Evolutionary conservation across 2,797 vertebrate genomes (phyloP).

Genomic region (Xiphorhynchus erythropygius): DNA sequence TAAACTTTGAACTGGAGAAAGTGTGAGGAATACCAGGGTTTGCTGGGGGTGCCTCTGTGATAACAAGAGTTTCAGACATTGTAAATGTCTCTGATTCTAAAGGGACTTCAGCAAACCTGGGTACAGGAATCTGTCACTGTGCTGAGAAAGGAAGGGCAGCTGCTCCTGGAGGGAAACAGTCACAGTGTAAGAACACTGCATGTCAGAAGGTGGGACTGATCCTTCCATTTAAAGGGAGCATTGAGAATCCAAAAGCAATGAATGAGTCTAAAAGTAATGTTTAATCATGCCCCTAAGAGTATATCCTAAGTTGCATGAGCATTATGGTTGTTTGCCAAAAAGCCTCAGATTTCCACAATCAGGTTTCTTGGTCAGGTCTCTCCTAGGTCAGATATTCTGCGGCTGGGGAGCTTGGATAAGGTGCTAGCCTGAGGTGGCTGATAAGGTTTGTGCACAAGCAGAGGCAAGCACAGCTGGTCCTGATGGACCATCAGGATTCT

Average conservation of each 20-base stretch:
- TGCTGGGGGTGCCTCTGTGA: neutral
- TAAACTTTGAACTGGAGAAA: neutral
- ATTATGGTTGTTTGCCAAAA: neutral
- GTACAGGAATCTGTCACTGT: neutral
- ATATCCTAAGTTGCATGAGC: neutral
- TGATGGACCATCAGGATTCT: neutral
- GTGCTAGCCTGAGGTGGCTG: fast-evolving
- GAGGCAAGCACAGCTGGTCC: neutral
- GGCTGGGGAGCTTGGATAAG: neutral
- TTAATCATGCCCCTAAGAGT: neutral
- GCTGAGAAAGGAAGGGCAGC: neutral
- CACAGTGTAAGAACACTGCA: fast-evolving
- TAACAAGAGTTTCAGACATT: neutral
- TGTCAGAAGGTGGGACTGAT: neutral
- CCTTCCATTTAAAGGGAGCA: neutral
- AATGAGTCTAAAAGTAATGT: neutral
- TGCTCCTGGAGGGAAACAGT: neutral
- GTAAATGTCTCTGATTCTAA: neutral
- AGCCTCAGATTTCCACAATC: neutral
- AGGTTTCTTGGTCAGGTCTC: neutral
- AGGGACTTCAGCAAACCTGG: neutral
- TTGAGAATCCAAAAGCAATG: neutral
- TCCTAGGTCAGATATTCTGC: neutral
- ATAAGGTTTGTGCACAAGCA: neutral
- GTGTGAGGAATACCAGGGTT: neutral